phyloP scores from a whole-genome alignment of 37 sponge, comb jelly and placozoan genomes.

The Dysidea cf. avara region DNA sequence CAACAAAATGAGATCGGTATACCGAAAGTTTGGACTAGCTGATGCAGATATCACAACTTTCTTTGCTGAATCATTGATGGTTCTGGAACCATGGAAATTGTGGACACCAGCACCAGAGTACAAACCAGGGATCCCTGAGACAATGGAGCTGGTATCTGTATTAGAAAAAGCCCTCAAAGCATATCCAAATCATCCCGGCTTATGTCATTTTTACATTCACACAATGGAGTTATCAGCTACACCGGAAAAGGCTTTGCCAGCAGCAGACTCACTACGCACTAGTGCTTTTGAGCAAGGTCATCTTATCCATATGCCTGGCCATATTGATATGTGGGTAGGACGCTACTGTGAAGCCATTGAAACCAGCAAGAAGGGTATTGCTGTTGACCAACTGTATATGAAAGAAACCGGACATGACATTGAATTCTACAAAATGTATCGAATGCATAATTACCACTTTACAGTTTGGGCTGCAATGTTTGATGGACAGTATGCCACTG shows the following conservation, averaged over 20 bases:
- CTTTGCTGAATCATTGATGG: slow-evolving; percentile 73
- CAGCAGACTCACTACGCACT: slow-evolving; percentile 32
- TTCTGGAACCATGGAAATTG: slow-evolving; percentile 57
- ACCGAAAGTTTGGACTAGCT: slow-evolving; percentile 43
- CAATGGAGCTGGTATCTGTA: slow-evolving; percentile 42
- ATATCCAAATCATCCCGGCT: slow-evolving; percentile 54
- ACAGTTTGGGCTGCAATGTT: slow-evolving; percentile 70
- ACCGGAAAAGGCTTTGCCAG: slow-evolving; percentile 60
- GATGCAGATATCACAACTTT: slow-evolving; percentile 47
- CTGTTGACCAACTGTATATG: slow-evolving; percentile 39
- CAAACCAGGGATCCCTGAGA: slow-evolving; percentile 50
- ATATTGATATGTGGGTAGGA: slow-evolving; percentile 75
- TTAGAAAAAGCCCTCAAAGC: slow-evolving; percentile 41
- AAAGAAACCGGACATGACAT: slow-evolving; percentile 16
- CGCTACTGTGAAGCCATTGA: slow-evolving; percentile 73
- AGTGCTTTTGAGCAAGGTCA: slow-evolving; percentile 52
- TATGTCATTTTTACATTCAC: slow-evolving; percentile 70
- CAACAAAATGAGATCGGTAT: slow-evolving; percentile 52
- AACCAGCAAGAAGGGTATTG: slow-evolving; percentile 43
- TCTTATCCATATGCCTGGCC: slow-evolving; percentile 67
- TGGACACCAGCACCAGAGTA: slow-evolving; percentile 42
- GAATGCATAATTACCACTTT: slow-evolving; percentile 68
- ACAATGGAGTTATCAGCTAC: slow-evolving; percentile 68
- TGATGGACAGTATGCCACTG: slow-evolving; percentile 52
- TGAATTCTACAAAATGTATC: slow-evolving; percentile 55